Evolutionary conservation across 2,113 vertebrate genomes (phyloP), one percentile per base, ranked within the genome.

Genomic region (Corythoichthys intestinalis): DNA sequence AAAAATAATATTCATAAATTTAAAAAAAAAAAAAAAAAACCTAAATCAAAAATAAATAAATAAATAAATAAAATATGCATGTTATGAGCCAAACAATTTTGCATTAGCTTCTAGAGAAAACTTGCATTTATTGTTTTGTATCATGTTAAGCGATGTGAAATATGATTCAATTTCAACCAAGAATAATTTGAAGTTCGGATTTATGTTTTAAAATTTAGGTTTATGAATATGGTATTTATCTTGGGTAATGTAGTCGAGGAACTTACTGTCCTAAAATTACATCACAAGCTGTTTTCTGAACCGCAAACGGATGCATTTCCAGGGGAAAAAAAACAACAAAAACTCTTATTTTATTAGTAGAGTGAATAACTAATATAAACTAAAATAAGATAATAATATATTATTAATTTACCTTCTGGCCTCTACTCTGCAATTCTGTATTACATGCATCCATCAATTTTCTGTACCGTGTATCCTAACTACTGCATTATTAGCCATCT

Each of bases 161-260:
- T 28, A 28, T 28, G 20, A 28, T 28, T 28, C 20, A 28, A 28
- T 28, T 28, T 28, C 20, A 28, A 28, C 20, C 20, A 28, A 28
- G 20, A 28, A 28, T 28, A 28, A 28, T 28, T 28, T 28, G 20
- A 28, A 28, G 20, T 28, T 28, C 20, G 20, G 20, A 28, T 28
- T 28, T 28, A 28, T 28, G 20, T 28, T 28, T 28, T 28, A 28
- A 28, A 28, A 28, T 28, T 28, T 28, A 28, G 20, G 1, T 28
- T 28, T 28, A 28, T 28, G 20, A 28, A 28, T 28, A 28, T 28
- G 20, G 20, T 28, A 28, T 28, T 28, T 28, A 28, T 84, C 56
- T 5, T 91, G 89, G 89, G 88, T 86, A 77, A 80, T 66, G 84
- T 44, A 89, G 1, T 28, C 20, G 20, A 28, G 20, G 20, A 28